Evolutionary conservation across 1,140 invertebrate genomes (phyloP).

Genomic region (Euglossa dilemma): DNA sequence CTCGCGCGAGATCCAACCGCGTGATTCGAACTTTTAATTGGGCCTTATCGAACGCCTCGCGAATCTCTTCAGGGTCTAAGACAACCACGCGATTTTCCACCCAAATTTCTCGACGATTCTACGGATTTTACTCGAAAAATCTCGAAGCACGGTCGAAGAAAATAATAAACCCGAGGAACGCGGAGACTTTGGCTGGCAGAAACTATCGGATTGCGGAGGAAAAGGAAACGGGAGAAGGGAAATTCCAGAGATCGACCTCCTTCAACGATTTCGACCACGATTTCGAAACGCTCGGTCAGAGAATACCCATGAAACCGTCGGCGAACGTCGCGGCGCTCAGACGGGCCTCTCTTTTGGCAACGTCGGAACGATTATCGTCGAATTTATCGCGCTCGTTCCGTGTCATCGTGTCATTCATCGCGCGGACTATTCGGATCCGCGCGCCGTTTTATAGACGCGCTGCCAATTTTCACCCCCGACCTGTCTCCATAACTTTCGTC

Average conservation of each 20-base stretch:
- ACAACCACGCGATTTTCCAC: too few species aligned
- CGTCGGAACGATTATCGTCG: slow-evolving; percentile 45
- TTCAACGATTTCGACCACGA: slow-evolving; percentile 10
- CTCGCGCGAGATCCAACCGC: slow-evolving; percentile 21
- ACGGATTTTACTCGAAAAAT: not conserved
- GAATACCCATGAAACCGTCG: slow-evolving; percentile 31
- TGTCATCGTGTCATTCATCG: slow-evolving; percentile 62
- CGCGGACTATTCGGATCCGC: slow-evolving; percentile 15
- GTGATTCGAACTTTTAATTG: slow-evolving; percentile 30
- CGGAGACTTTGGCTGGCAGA: not conserved
- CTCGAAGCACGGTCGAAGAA: not conserved
- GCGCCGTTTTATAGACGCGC: slow-evolving; percentile 32
- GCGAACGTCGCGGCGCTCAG: slow-evolving; percentile 1
- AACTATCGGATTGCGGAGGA: not conserved
- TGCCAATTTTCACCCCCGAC: slow-evolving; percentile 44
- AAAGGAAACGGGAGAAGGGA: not conserved
- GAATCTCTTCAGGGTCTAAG: too few species aligned
- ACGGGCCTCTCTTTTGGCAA: slow-evolving; percentile 53
- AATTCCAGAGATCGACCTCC: slow-evolving; percentile 22
- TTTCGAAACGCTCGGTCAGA: slow-evolving; percentile 41
- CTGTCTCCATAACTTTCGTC: slow-evolving; percentile 13
- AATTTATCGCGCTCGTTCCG: slow-evolving; percentile 55
- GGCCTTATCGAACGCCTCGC: not conserved
- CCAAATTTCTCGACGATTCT: too few species aligned
- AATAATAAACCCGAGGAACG: not conserved